A percentile compares a stretch with the other conserved stretches of the same genome.
Evolutionary conservation across 2,888 invertebrate genomes (phyloP).

Genomic region (Dyspetes luteomarginatus): DNA sequence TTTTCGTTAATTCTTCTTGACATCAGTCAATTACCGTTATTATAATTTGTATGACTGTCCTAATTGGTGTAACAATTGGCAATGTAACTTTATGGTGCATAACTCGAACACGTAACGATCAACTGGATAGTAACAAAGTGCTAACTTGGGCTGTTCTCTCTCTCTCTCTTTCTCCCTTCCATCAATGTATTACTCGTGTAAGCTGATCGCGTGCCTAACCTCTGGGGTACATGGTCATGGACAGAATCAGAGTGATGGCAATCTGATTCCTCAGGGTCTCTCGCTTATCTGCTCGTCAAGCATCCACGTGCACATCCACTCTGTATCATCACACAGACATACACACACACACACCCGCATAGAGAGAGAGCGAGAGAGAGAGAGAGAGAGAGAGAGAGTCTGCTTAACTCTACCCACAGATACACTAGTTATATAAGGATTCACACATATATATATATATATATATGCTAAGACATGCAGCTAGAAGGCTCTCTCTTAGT

Average conservation of each 20-base stretch:
- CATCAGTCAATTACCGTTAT: no score
- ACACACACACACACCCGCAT: background rate
- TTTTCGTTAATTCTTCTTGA: no score
- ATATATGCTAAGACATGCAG: background rate
- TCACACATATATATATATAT: constrained; percentile 1
- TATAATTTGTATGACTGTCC: no score
- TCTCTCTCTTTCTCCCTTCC: background rate
- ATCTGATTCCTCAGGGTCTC: constrained; percentile 58
- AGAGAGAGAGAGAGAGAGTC: no score
- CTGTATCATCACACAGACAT: no score
- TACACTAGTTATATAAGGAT: background rate
- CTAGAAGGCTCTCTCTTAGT: constrained; percentile 39
- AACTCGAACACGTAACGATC: no score
- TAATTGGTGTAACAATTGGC: no score
- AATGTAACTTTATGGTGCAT: no score
- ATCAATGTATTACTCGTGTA: background rate
- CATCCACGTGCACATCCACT: constrained; percentile 4
- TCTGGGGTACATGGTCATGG: constrained; percentile 44
- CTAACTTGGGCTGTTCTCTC: constrained; percentile 16
- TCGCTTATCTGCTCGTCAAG: constrained; percentile 18
- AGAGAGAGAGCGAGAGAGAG: constrained; percentile 29
- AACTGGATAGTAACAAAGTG: no score
- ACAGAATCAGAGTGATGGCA: constrained; percentile 32
- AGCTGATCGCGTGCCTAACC: constrained; percentile 47
- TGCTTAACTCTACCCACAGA: no score